A percentile compares a stretch with the other conserved stretches of the same genome.
These are phyloP conservation scores for Epizoanthus illoricatus DNA, from an alignment of 92 coral and sea anemone genomes.

Conservation along the genomic window DNA sequence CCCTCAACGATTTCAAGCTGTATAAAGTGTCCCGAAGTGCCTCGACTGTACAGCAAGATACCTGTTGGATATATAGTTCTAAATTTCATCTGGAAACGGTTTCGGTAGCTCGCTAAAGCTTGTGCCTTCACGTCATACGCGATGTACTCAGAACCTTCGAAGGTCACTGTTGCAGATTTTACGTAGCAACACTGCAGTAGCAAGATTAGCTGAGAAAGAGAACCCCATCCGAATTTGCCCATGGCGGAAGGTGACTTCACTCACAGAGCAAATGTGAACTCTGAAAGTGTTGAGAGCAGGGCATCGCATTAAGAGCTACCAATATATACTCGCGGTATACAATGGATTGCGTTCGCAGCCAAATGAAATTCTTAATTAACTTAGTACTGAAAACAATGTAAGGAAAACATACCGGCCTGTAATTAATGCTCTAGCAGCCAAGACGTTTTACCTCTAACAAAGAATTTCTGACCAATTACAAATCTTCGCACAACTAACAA, in stretches of 20 bases:
- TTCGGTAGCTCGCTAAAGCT: slow-evolving; percentile 15
- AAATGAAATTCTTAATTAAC: slow-evolving; percentile 31
- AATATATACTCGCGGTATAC: slow-evolving; percentile 20
- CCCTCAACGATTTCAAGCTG: slow-evolving; percentile 2
- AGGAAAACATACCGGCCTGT: not conserved
- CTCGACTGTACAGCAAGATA: slow-evolving; percentile 6
- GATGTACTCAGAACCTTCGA: slow-evolving; percentile 14
- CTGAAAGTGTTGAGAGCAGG: slow-evolving; percentile 13
- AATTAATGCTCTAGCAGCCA: not conserved
- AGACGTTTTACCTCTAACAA: not conserved
- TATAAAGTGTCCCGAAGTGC: slow-evolving; percentile 10
- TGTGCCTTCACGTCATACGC: slow-evolving; percentile 15
- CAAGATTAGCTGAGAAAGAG: not conserved
- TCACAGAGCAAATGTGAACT: slow-evolving; percentile 19
- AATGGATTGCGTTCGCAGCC: slow-evolving; percentile 27
- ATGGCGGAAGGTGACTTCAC: slow-evolving; percentile 22
- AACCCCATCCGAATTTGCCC: not conserved
- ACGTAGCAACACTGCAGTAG: not conserved
- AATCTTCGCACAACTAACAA: not conserved
- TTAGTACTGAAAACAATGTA: slow-evolving; percentile 7
- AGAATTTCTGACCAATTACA: not conserved
- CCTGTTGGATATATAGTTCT: slow-evolving; percentile 29
- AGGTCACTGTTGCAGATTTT: slow-evolving; percentile 10
- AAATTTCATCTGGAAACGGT: slow-evolving; percentile 5
- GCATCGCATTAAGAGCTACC: not conserved